phyloP scores from a whole-genome alignment of 2,113 vertebrate species.

The Terrapene triunguis region DNA sequence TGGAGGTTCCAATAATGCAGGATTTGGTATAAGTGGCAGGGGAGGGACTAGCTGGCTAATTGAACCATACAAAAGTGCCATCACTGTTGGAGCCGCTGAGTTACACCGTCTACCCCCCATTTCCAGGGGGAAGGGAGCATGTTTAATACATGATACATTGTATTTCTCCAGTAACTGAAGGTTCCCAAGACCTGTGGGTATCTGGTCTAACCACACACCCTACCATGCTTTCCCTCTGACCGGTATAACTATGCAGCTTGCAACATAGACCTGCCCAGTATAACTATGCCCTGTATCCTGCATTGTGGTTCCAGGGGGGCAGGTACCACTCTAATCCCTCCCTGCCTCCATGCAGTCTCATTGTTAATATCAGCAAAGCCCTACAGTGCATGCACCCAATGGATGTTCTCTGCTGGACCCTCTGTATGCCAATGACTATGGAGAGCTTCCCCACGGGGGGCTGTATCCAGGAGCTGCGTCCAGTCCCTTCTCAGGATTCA shows the following conservation, averaged over 20 bases:
- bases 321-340: neutral
- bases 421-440: neutral
- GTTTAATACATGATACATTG: neutral
- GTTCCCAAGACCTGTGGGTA: neutral
- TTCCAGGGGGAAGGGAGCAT: neutral
- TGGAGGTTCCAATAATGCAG: slow-evolving; percentile 1
- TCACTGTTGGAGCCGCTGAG: slow-evolving; percentile 18
- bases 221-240: neutral
- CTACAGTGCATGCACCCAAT: neutral
- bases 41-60: neutral
- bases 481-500: neutral
- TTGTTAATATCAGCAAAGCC: neutral
- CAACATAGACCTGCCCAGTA: neutral
- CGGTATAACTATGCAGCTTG: neutral
- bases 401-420: neutral
- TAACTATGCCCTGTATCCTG: neutral
- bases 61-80: slow-evolving; percentile 29
- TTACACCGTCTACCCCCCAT: neutral
- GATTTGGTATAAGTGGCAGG: neutral
- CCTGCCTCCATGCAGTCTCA: neutral
- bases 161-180: neutral
- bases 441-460: neutral
- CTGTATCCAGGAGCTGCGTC: neutral
- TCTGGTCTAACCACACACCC: neutral
- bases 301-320: slow-evolving; percentile 5